Conservation (phyloP, 1,140 invertebrate genomes). For the Listronotus bonariensis region DNA sequence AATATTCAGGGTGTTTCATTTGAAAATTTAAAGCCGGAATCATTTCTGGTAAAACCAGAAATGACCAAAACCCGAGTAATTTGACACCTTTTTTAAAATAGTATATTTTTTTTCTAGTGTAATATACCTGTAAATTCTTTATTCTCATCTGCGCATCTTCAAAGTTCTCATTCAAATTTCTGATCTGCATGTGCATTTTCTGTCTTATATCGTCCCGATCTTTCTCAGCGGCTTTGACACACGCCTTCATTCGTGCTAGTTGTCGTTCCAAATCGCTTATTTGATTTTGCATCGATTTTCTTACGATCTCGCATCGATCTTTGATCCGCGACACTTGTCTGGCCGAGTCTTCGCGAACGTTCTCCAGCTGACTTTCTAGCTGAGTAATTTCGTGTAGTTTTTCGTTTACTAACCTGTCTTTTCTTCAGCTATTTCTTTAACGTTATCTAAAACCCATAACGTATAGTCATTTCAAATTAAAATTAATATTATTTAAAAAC, state of each 20-base stretch:
- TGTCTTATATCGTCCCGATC: slow-evolving; percentile 70
- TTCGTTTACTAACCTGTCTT: slow-evolving; percentile 60
- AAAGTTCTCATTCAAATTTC: slow-evolving; percentile 68
- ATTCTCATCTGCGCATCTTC: slow-evolving; percentile 69
- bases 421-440: slow-evolving; percentile 58
- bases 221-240: slow-evolving; percentile 65
- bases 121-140: slow-evolving; percentile 60
- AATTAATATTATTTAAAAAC: too few relatives aligned
- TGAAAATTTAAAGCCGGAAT: too few relatives aligned
- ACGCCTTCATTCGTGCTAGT: slow-evolving; percentile 65
- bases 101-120: too few relatives aligned
- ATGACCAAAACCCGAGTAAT: too few relatives aligned
- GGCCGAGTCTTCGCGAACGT: slow-evolving; percentile 71
- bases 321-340: slow-evolving; percentile 63
- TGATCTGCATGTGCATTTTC: slow-evolving; percentile 71
- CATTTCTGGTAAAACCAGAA: too few relatives aligned
- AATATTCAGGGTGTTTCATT: too few relatives aligned
- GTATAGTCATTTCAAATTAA: background rate
- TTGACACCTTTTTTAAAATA: too few relatives aligned
- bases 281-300: slow-evolving; percentile 65
- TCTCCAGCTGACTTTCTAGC: slow-evolving; percentile 68
- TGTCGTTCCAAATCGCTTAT: slow-evolving; percentile 69
- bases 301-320: slow-evolving; percentile 64
- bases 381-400: slow-evolving; percentile 64
- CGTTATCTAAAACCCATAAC: background rate